phyloP scores from a whole-genome alignment of 2,797 vertebrate species.

The Danio aesculapii region DNA sequence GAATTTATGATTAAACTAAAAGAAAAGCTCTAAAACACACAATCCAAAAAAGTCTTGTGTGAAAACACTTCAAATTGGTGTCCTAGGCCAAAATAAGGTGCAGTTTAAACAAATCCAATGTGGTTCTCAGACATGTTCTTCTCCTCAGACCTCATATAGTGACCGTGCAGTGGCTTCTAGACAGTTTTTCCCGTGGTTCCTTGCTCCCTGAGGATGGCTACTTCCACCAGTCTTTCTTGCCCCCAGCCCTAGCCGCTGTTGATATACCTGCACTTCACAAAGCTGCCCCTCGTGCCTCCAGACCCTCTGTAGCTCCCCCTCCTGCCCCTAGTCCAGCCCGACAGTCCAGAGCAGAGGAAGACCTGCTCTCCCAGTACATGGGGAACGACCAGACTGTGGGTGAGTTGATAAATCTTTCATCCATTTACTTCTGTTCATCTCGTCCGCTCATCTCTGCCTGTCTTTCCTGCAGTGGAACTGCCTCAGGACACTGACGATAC shows the following conservation, averaged over 20 bases:
- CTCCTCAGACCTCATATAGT: conserved; percentile 87
- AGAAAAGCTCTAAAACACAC: no score
- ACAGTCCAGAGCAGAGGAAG: conserved; percentile 83
- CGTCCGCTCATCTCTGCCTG: not conserved
- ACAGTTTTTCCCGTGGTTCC: conserved; percentile 86
- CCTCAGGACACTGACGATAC: conserved; percentile 57
- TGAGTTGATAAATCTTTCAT: conserved; percentile 65
- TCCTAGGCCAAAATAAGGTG: not conserved
- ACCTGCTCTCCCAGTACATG: conserved; percentile 91
- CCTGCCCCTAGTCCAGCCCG: conserved; percentile 60
- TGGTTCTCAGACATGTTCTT: conserved; percentile 5
- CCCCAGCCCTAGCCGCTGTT: conserved; percentile 76
- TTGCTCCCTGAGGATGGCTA: conserved; percentile 86
- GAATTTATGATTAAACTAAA: no score
- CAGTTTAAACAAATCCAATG: not conserved
- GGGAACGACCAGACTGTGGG: conserved; percentile 82
- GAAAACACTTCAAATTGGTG: no score
- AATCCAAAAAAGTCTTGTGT: no score
- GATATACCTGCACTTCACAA: conserved; percentile 69
- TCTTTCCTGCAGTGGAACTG: conserved; percentile 76
- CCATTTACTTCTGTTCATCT: not conserved
- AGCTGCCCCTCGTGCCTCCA: conserved; percentile 38
- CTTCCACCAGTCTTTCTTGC: conserved; percentile 84
- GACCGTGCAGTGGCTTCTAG: conserved; percentile 91
- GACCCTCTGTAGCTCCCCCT: conserved; percentile 53